Percentiles rank a stretch among this genome's conserved stretches.
Evolutionary conservation across 2,797 vertebrate genomes (phyloP).

Genomic region (Artibeus lituratus): DNA sequence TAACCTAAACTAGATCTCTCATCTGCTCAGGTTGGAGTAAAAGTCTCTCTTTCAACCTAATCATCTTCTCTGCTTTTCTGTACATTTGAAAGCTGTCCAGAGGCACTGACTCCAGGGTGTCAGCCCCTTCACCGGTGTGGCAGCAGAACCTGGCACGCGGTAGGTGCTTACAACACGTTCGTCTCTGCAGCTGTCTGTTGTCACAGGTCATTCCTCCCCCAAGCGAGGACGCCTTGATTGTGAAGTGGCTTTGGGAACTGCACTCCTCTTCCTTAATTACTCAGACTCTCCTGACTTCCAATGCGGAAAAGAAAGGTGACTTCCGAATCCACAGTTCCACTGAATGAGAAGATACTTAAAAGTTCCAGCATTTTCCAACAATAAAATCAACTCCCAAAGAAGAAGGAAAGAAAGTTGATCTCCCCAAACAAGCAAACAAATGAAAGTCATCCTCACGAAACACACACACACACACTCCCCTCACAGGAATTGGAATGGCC

Average conservation of each 20-base stretch:
- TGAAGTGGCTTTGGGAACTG: background rate
- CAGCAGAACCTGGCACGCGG: background rate
- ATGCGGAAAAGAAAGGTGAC: background rate
- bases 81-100: background rate
- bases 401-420: background rate
- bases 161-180: background rate
- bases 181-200: background rate
- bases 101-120: background rate
- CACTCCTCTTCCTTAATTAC: slow-evolving; percentile 22
- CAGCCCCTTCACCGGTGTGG: background rate
- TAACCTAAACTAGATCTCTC: background rate
- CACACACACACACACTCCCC: no score
- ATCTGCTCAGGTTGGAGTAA: background rate
- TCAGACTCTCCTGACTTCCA: background rate
- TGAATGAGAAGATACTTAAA: slow-evolving; percentile 35
- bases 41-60: background rate
- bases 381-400: background rate
- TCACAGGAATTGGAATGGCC: background rate
- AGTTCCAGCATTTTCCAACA: background rate
- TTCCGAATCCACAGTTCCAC: background rate
- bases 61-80: background rate
- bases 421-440: background rate
- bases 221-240: background rate
- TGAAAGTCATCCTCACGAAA: background rate
- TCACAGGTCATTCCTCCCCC: background rate